Base-by-base conservation (phyloP, 2,113 vertebrate genomes). In the Lathamus discolor region DNA sequence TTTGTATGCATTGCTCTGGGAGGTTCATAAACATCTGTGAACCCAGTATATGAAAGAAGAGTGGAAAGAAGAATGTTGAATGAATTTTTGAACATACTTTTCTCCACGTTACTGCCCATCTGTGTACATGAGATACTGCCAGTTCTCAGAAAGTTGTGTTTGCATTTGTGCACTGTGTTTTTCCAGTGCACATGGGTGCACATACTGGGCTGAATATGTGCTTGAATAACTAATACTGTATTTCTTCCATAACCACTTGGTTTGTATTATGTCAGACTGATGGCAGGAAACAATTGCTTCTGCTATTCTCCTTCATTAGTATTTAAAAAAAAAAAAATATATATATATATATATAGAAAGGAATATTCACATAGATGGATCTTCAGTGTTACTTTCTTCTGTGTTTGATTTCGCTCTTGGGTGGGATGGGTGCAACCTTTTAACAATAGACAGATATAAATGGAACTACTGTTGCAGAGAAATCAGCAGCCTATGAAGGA, bases 401-500 rank as follows among this genome's bases (percentile, higher is more conserved):
- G 69, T 83, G 48, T 93, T 93, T 95, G 64, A 74, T 92, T 96
- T 95, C 86, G 20, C 35, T 92, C 55, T 87, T 78, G 67, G 11
- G 41, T 91, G 55, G 43, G 35, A 31, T 74, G 39, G 33, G 46
- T 77, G 13, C 35, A 82, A 76, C 44, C 52, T 96, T 95, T 92
- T 92, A 75, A 91, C 24, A 44, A 55, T 35, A 64, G 82, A 90
- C 73, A 88, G 28, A 11, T 93, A 92, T 94, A 92, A 96, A 97
- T 88, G 84, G 89, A 96, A 57, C 83, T 69, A 11, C 67, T 73
- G 39, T 86, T 86, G 81, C 73, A 92, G 52, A 92, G 61, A 95
- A 97, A 96, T 92, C 84, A 90, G 76, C 44, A 90, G 59, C 33
- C 76, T 91, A 59, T 88, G 69, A 84, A 96, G 82, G 69, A 95